Percentiles rank a stretch among this genome's conserved stretches.
Conservation (phyloP, 2,888 invertebrate species). For the Tetrapedia diversipes region DNA sequence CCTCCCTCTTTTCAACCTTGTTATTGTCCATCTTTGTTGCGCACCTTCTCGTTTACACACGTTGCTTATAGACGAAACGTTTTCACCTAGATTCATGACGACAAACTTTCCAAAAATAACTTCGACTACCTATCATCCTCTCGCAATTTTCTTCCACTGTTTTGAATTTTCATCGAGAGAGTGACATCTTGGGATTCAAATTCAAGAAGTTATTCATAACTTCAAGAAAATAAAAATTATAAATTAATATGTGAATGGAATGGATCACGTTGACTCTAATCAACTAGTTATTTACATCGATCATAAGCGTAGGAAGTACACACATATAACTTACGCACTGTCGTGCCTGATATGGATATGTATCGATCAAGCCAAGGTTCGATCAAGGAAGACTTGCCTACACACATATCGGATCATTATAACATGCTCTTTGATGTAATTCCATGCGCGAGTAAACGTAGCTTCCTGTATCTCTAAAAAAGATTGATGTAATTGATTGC, state of each 20-base stretch:
- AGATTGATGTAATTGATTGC: neutral
- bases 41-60: conserved; percentile 21
- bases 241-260: neutral
- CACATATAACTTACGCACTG: conserved; percentile 43
- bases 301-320: conserved; percentile 49
- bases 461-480: conserved; percentile 38
- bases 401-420: conserved; percentile 49
- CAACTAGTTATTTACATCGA: conserved; percentile 32
- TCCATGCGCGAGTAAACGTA: conserved; percentile 13
- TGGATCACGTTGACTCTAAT: conserved; percentile 26
- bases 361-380: conserved; percentile 36
- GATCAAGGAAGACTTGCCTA: conserved; percentile 63
- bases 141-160: conserved; percentile 2
- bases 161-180: neutral
- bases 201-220: neutral
- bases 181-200: neutral
- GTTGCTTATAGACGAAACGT: conserved; percentile 42
- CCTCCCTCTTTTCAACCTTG: conserved; percentile 46
- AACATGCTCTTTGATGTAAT: conserved; percentile 32
- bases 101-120: conserved; percentile 69
- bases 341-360: conserved; percentile 59
- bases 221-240: neutral
- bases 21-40: conserved; percentile 14
- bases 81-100: conserved; percentile 70
- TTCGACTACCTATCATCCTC: conserved; percentile 43